These are phyloP conservation scores for Corticium candelabrum DNA, from an alignment of 37 sponge, comb jelly and placozoan species.

Conservation along the genomic window DNA sequence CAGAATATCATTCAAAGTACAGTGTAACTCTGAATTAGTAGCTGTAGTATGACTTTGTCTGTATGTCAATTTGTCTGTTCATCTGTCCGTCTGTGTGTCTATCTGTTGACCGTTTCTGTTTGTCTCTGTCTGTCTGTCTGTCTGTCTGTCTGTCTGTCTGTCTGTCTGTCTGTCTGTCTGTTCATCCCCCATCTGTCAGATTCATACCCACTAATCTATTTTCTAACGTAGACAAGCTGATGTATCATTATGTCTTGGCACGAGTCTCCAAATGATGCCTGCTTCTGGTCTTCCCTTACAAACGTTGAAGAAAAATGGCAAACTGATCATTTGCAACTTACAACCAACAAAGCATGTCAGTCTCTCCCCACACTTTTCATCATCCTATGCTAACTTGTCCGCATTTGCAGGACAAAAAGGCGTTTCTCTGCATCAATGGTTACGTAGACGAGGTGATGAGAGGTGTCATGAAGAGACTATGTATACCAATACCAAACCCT, in stretches of 20 bases:
- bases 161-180: no score
- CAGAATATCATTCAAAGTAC: slow-evolving; percentile 67
- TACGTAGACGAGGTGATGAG: slow-evolving; percentile 84
- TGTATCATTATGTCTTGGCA: slow-evolving; percentile 81
- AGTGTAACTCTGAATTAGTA: background rate
- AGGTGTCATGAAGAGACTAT: slow-evolving; percentile 28
- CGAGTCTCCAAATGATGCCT: slow-evolving; percentile 85
- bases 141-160: no score
- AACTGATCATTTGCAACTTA: slow-evolving; percentile 69
- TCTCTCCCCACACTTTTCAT: background rate
- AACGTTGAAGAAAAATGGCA: slow-evolving; percentile 53
- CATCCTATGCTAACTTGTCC: background rate
- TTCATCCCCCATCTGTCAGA: no score
- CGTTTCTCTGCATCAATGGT: slow-evolving; percentile 70
- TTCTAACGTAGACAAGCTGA: slow-evolving; percentile 68
- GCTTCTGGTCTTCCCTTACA: slow-evolving; percentile 62
- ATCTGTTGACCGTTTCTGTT: no score
- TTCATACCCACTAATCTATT: background rate
- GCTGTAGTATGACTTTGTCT: background rate
- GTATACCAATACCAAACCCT: slow-evolving; percentile 1
- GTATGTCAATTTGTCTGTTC: background rate
- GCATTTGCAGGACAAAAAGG: slow-evolving; percentile 55
- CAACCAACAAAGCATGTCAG: slow-evolving; percentile 78
- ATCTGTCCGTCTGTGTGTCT: no score
- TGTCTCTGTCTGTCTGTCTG: no score